phyloP scores from a whole-genome alignment of 2,113 vertebrate genomes.

The Megatriorchis doriae region DNA sequence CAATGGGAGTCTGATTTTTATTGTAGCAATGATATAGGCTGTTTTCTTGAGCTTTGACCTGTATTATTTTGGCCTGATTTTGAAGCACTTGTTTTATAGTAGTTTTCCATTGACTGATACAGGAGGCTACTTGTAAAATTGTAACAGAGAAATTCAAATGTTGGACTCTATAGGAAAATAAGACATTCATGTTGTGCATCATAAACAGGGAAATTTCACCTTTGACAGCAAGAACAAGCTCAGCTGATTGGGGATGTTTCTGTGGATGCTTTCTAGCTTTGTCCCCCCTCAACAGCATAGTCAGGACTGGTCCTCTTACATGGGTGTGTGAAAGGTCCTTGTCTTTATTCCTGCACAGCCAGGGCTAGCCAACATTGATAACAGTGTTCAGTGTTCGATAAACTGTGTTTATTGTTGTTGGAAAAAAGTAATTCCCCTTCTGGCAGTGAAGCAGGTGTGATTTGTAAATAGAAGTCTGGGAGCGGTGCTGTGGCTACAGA shows the following conservation, averaged over 20 bases:
- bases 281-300: neutral
- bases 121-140: neutral
- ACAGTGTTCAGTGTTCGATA: neutral
- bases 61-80: neutral
- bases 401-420: neutral
- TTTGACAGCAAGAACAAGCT: neutral
- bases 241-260: neutral
- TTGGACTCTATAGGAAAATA: neutral
- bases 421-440: conserved; percentile 16
- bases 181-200: neutral
- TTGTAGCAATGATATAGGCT: neutral
- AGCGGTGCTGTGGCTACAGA: neutral
- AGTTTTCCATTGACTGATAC: neutral
- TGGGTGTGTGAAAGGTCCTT: neutral
- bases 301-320: neutral
- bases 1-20: neutral
- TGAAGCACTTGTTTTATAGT: neutral
- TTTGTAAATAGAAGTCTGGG: conserved; percentile 24
- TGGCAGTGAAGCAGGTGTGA: neutral
- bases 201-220: neutral
- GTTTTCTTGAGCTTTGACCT: neutral
- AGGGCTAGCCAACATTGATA: neutral
- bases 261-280: conserved; percentile 9
- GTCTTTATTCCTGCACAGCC: neutral
- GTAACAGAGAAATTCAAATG: neutral